phyloP scores from a whole-genome alignment of 2,888 invertebrate species.

The Ectemnius cavifrons region DNA sequence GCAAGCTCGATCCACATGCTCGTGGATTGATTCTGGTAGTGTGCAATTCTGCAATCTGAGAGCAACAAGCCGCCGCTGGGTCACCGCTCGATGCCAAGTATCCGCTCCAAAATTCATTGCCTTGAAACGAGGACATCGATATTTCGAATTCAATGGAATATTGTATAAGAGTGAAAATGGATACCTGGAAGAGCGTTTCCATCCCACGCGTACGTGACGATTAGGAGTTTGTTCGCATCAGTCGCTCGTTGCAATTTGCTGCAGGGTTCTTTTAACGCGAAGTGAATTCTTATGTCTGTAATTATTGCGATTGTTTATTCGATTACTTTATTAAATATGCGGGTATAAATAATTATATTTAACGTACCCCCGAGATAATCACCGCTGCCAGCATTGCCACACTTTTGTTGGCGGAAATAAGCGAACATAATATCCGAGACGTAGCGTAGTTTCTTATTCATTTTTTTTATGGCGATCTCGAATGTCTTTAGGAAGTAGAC shows the following conservation, averaged over 20 bases:
- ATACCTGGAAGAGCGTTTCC: constrained; percentile 83
- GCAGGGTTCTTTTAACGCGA: constrained; percentile 74
- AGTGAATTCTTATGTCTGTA: constrained; percentile 75
- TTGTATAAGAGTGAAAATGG: background rate
- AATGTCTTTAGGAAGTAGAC: constrained; percentile 83
- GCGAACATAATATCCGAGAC: constrained; percentile 84
- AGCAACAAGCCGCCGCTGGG: constrained; percentile 83
- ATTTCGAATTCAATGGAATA: background rate
- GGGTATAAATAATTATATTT: too few species aligned
- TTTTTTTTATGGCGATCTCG: constrained; percentile 81
- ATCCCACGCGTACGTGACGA: constrained; percentile 87
- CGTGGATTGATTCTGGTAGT: constrained; percentile 81
- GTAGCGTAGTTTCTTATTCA: constrained; percentile 79
- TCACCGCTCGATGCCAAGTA: constrained; percentile 81
- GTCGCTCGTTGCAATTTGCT: constrained; percentile 67
- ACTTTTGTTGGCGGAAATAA: constrained; percentile 80
- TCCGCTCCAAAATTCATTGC: constrained; percentile 86
- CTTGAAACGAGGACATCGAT: constrained; percentile 65
- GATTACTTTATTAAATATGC: too few species aligned
- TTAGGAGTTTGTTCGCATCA: constrained; percentile 78
- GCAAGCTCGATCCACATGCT: constrained; percentile 79
- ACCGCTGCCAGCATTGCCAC: constrained; percentile 79
- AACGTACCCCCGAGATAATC: constrained; percentile 72
- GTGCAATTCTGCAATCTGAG: constrained; percentile 82
- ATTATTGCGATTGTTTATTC: background rate